Base-by-base conservation (phyloP, 2,797 vertebrate species). In the Odontamblyopus lacepedii region DNA sequence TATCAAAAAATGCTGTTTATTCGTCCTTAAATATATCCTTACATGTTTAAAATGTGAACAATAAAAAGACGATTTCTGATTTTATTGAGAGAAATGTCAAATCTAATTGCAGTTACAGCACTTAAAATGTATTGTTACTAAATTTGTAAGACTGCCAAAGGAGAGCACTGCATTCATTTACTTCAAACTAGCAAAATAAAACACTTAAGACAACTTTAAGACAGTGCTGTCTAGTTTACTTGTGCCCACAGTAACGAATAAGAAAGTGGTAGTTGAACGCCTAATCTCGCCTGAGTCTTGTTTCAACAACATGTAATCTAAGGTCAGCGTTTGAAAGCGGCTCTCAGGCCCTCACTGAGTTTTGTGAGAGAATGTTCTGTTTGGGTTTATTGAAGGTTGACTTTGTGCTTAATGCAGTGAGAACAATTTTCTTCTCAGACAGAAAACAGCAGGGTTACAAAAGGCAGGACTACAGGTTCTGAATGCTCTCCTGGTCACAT, bases 201-300 rank as follows among this genome's bases (percentile, higher is more conserved):
- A 13, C 41, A 48, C 13, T 15, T 13, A 48, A 23, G 23, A 23
- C 23, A 23, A 13, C 12, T 48, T 48, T 48, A 48, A 15, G 13
- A 48, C 44, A 15, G 1, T 15, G 13, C 16, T 48, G 4, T 11
- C 5, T 8, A 4, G 23, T 59, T 13, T 18, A 30, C 16, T 57
- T 60, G 27, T 29, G 13, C 4, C 56, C 11, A 15, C 29, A 59
- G 29, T 26, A 59, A 59, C 12, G 30, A 30, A 16, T 18, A 3
- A 67, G 27, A 62, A 67, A 74, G 72, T 57, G 61, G 51, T 13
- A 80, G 68, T 68, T 65, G 64, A 41, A 69, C 59, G 70, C 50
- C 30, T 63, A 32, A 78, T 63, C 67, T 50, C 51, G 35, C 35
- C 8, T 3, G 59, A 50, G 63, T 16, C 76, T 56, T 63, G 16